Conservation (phyloP, 2,797 vertebrate species). For the Trachurus trachurus region DNA sequence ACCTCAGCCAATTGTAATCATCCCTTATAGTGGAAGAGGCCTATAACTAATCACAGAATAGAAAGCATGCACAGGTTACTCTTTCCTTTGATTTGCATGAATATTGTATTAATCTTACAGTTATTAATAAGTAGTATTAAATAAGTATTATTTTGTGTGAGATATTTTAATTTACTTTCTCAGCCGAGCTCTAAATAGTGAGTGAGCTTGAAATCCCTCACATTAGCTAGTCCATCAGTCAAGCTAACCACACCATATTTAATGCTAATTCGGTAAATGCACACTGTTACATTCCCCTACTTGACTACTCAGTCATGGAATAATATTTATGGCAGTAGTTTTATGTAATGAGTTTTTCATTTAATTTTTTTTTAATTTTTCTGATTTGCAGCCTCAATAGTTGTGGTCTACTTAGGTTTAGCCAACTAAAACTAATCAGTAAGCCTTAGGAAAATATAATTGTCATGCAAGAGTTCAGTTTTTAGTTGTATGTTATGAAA, state of each 20-base stretch:
- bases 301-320: not conserved
- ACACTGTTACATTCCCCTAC: not conserved
- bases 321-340: not conserved
- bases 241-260: not conserved
- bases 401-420: not conserved
- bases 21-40: not conserved
- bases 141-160: too few relatives aligned
- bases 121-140: too few relatives aligned
- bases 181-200: too few relatives aligned
- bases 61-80: not conserved
- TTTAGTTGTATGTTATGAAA: not conserved
- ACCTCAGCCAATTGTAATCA: slow-evolving; percentile 3
- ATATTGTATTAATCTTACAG: not conserved
- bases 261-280: not conserved
- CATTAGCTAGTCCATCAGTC: not conserved
- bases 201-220: not conserved
- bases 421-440: not conserved
- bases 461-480: not conserved
- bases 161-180: too few relatives aligned
- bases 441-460: not conserved
- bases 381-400: not conserved
- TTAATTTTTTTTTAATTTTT: too few relatives aligned
- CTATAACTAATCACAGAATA: not conserved
- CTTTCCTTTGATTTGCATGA: not conserved
- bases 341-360: not conserved